Evolutionary conservation across 2,888 invertebrate species (phyloP), one percentile per base, ranked within the genome.

Genomic region (Bhutanitis thaidina): DNA sequence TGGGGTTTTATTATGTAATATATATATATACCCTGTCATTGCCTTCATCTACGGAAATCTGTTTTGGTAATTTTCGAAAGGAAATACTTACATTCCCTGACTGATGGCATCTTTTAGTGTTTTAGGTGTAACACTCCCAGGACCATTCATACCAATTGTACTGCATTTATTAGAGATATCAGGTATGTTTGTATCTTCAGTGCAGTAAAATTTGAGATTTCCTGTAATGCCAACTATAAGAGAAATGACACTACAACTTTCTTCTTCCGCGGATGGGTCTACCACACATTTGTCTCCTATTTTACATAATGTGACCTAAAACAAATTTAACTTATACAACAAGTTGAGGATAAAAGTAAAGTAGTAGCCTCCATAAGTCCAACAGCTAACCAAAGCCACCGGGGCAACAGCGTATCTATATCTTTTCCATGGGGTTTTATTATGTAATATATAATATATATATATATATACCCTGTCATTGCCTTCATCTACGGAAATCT

Each of bases 201-300:
- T 54, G 70, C 58, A 57, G 57, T 88, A 90, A 59, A 72, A 70
- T 41, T 61, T 70, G 0, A 78, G 76, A 56, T 81, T 79, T 1
- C 90, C 90, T 1, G 85, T 91, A 7, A 97, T 92, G 0, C 96
- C 96, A 9, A 97, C 92, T n/a, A 97, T 93, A 20, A 97, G 82
- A 52, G 95, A 95, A 38, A 93, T 94, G 5, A 94, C 91, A 67
- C 95, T 94, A 75, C 98, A 98, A 38, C 93, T 93, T 81, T 98
- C 98, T 82, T 98, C 98, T 71, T 97, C 96, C 7, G 93, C 93
- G 15, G 95, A 95, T 0, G 98, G 96, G 83, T 98, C 98, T 0
- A 98, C 96, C 0, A 98, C 92, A 74, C 95, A 96, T 63, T 80
- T 84, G 54, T 96, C 94, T 0, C 98, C 98, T 60, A 98, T 95